Conservation (phyloP, 1,140 invertebrate species). For the Microvelia longipes region DNA sequence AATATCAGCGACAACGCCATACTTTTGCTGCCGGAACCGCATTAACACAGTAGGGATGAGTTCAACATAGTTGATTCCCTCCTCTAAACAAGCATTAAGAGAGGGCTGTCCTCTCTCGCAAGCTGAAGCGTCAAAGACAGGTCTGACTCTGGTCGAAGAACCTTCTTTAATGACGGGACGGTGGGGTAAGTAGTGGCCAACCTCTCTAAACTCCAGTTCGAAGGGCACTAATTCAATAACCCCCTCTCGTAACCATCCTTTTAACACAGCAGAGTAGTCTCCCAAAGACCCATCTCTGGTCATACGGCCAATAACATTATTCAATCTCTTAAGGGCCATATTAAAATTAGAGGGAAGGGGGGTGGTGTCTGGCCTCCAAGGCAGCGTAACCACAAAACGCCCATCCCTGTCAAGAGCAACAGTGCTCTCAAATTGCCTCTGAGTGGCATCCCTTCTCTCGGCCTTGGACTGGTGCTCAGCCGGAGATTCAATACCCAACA, state of each 20-base stretch:
- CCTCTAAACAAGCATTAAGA: slow-evolving; percentile 15
- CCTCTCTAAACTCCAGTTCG: background rate
- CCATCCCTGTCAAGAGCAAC: background rate
- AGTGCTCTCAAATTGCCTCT: background rate
- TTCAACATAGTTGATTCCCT: background rate
- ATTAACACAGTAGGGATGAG: slow-evolving; percentile 25
- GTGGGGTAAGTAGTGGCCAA: background rate
- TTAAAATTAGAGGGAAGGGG: background rate
- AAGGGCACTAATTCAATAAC: background rate
- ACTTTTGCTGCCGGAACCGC: slow-evolving; percentile 23
- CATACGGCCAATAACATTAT: background rate
- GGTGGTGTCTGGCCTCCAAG: background rate
- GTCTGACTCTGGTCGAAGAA: background rate
- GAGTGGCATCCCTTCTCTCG: background rate
- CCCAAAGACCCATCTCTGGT: background rate
- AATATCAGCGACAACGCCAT: slow-evolving; percentile 29
- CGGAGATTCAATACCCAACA: background rate
- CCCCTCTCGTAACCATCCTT: background rate
- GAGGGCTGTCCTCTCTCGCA: background rate
- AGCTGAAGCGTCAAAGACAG: background rate
- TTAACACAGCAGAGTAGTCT: background rate
- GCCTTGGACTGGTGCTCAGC: background rate
- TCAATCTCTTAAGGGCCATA: background rate
- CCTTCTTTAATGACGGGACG: background rate
- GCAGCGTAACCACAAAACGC: background rate